Evolutionary conservation across 1,140 invertebrate species (phyloP), one percentile per base, ranked within the genome.

Genomic region (Calephelis virginiensis): DNA sequence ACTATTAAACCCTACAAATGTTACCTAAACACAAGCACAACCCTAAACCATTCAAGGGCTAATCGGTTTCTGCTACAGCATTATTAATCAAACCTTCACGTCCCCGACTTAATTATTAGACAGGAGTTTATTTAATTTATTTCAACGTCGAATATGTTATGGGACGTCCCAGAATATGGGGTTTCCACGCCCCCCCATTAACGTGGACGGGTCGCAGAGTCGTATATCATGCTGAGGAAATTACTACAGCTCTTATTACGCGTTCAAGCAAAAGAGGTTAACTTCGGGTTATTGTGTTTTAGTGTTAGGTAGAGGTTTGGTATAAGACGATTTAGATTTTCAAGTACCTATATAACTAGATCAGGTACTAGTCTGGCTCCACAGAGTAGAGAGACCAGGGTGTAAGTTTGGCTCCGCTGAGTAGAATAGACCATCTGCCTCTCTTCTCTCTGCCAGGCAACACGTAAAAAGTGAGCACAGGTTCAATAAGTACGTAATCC

Each of bases 121-220:
- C 76, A 75, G 66, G 68, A 80, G 75, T 83, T 82, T 83, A 81
- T 83, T 85, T 84, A 85, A 81, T 83, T 80, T 83, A 81, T 85
- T 81, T 81, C 67, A 72, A 67, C 70, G 74, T 74, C 73, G 71
- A 73, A 82, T 82, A 73, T 67, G 68, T 69, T 72, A 74, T 70
- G 80, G 81, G 82, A 78, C 76, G 80, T 78, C 74, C 82, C 70
- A 64, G 73, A 76, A 76, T 73, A 75, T 75, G 62, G 71, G 66
- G 61, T 69, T 75, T 78, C 53, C 12, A 75, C 82, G 85, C 85
- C 85, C 76, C 64, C 66, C 80, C 76, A 85, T 87, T 85, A 86
- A 71, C 68, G 70, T 67, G 68, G 76, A 73, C 72, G 74, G 76
- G 76, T 74, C 77, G 72, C 73, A 66, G 64, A 73, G 64, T 74